A percentile compares a stretch with the other conserved stretches of the same genome.
phyloP scores from a whole-genome alignment of 2,113 vertebrate species.

The Scophthalmus maximus region DNA sequence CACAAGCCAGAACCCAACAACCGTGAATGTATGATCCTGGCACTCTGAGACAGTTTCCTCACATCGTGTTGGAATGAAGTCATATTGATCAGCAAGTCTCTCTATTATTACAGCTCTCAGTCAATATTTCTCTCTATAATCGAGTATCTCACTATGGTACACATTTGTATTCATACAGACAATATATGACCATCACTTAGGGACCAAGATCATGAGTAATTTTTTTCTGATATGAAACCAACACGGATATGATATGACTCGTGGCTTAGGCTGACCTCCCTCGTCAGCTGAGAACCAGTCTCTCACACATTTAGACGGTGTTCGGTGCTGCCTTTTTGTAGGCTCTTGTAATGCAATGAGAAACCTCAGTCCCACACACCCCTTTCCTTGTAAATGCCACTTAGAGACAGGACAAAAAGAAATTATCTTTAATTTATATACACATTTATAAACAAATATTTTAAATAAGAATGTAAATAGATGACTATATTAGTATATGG shows the following conservation, averaged over 20 bases:
- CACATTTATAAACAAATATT: slow-evolving; percentile 83
- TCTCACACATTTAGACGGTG: slow-evolving; percentile 67
- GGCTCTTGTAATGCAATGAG: slow-evolving; percentile 81
- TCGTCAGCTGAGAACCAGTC: slow-evolving; percentile 39
- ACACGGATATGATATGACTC: slow-evolving; percentile 29
- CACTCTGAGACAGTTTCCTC: slow-evolving; percentile 58
- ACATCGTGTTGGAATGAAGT: slow-evolving; percentile 40
- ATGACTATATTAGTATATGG: slow-evolving; percentile 72
- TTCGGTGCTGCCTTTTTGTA: slow-evolving; percentile 82
- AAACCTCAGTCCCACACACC: slow-evolving; percentile 83
- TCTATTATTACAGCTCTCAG: slow-evolving; percentile 20
- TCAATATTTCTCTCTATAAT: slow-evolving; percentile 25
- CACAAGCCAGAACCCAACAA: slow-evolving; percentile 71
- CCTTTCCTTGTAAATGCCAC: slow-evolving; percentile 83
- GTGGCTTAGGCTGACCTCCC: slow-evolving; percentile 50
- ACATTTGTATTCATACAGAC: slow-evolving; percentile 45
- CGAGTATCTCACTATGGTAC: slow-evolving; percentile 50
- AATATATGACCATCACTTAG: slow-evolving; percentile 66
- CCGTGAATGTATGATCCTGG: slow-evolving; percentile 77
- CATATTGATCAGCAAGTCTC: slow-evolving; percentile 38
- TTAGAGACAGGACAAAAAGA: slow-evolving; percentile 76
- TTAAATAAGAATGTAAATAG: slow-evolving; percentile 84
- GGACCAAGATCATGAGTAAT: slow-evolving; percentile 77
- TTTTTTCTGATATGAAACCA: slow-evolving; percentile 34
- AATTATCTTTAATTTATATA: slow-evolving; percentile 83